These are phyloP conservation scores for Scaptomyza polygonia DNA, from an alignment of 2,888 invertebrate genomes.

Conservation along the genomic window DNA sequence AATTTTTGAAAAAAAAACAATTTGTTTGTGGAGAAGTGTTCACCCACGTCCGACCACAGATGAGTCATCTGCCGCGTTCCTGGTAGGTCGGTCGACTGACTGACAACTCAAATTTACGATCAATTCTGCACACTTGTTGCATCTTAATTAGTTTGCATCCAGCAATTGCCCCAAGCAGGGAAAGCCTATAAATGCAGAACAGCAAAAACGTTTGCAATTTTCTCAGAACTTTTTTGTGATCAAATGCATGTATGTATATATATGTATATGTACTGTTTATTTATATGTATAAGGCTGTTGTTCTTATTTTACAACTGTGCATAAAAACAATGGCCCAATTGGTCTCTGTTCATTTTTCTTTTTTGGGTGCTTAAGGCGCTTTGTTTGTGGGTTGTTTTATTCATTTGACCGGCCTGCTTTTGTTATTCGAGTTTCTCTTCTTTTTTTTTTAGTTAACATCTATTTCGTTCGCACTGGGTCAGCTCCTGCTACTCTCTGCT, in stretches of 20 bases:
- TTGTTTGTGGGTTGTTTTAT: conserved; percentile 31
- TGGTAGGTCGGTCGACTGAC: conserved; percentile 29
- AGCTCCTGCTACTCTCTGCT: background rate
- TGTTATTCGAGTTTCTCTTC: conserved; percentile 32
- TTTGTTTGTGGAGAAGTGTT: background rate
- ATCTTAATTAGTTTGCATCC: conserved; percentile 57
- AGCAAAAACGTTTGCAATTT: conserved; percentile 30
- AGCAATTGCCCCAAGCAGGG: conserved; percentile 32
- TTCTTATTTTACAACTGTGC: conserved; percentile 5
- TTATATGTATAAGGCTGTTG: background rate
- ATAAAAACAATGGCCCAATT: conserved; percentile 47
- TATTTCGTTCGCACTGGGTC: conserved; percentile 7
- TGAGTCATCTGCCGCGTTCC: conserved; percentile 58
- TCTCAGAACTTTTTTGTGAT: conserved; percentile 46
- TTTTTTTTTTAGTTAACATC: conserved; percentile 10
- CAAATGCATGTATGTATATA: background rate
- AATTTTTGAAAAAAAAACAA: conserved; percentile 32
- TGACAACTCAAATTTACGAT: conserved; percentile 47
- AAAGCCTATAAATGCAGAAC: conserved; percentile 43
- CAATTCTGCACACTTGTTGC: conserved; percentile 54
- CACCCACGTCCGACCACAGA: conserved; percentile 1
- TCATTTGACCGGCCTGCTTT: conserved; percentile 27
- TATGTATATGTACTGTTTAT: background rate
- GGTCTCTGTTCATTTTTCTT: conserved; percentile 28
- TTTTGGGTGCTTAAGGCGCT: conserved; percentile 36